A percentile compares a stretch with the other conserved stretches of the same genome.
These are phyloP conservation scores for Dendrolimus houi DNA, from an alignment of 2,888 invertebrate species.

Conservation along the genomic window DNA sequence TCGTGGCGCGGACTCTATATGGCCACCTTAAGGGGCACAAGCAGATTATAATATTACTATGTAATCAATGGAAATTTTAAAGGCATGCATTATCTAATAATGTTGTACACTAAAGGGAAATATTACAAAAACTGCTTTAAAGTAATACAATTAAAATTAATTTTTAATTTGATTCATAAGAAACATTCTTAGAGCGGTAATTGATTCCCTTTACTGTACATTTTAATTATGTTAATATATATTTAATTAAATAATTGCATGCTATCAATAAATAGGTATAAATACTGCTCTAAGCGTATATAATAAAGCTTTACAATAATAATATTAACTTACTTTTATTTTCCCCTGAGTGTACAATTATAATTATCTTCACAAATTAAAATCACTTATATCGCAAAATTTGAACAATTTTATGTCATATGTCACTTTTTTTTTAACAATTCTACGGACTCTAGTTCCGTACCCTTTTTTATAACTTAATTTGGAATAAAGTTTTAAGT, in stretches of 20 bases:
- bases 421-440: too few relatives aligned
- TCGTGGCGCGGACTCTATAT: too few relatives aligned
- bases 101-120: conserved; percentile 77
- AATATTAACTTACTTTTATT: conserved; percentile 58
- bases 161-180: conserved; percentile 25
- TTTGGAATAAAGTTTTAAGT: too few relatives aligned
- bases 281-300: conserved; percentile 67
- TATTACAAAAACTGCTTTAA: conserved; percentile 17
- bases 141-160: conserved; percentile 8
- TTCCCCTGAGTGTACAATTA: conserved; percentile 76
- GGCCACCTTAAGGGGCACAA: too few relatives aligned
- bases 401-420: too few relatives aligned
- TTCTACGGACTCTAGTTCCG: too few relatives aligned
- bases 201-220: conserved; percentile 70
- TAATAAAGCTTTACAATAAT: conserved; percentile 27
- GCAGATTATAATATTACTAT: too few relatives aligned
- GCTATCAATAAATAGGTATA: conserved; percentile 34
- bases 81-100: conserved; percentile 34
- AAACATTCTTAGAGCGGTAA: conserved; percentile 64
- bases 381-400: not conserved
- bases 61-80: conserved; percentile 6
- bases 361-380: conserved; percentile 1
- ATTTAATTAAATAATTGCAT: conserved; percentile 44
- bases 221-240: conserved; percentile 22
- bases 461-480: too few relatives aligned